Conservation (phyloP, 2,113 vertebrate species). For the Eulemur rufifrons region DNA sequence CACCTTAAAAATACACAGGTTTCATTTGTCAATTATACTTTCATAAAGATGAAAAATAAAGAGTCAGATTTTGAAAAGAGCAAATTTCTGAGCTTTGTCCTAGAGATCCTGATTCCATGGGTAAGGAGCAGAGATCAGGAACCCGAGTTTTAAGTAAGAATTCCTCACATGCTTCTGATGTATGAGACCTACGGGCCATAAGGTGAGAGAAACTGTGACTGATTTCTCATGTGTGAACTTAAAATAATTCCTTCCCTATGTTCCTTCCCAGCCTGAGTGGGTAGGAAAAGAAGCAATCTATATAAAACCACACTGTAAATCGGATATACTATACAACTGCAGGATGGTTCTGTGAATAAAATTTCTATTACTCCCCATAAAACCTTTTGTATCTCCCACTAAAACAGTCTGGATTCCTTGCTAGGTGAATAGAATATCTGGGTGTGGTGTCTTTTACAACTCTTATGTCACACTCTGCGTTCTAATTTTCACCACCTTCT, state of each 20-base stretch:
- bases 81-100: background rate
- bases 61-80: background rate
- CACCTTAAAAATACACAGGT: background rate
- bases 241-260: background rate
- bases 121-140: background rate
- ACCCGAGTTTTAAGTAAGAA: background rate
- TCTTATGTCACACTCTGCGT: background rate
- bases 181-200: background rate
- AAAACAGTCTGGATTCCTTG: background rate
- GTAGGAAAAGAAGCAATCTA: background rate
- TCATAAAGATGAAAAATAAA: background rate
- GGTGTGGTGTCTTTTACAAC: background rate
- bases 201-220: background rate
- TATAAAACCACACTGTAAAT: background rate
- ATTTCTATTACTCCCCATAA: background rate
- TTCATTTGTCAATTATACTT: background rate
- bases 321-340: rapidly evolving
- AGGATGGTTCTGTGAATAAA: background rate
- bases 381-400: background rate
- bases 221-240: background rate
- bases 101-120: background rate
- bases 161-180: background rate
- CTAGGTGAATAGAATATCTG: background rate
- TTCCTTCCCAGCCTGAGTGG: background rate
- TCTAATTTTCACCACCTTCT: background rate